Evolutionary conservation across 2,888 invertebrate genomes (phyloP).

Genomic region (Callinectes sapidus): DNA sequence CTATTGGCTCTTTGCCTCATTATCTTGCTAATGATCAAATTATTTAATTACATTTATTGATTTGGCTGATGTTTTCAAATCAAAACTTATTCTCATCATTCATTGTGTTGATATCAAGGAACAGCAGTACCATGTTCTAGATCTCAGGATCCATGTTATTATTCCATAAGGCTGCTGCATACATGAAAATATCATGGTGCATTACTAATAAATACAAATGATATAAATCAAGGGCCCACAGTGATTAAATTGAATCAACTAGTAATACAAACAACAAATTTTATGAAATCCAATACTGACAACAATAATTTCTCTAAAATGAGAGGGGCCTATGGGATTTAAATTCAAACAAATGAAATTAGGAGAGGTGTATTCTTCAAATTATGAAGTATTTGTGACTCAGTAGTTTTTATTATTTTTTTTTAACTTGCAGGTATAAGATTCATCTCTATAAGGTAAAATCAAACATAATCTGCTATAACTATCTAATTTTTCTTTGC

Average conservation of each 20-base stretch:
- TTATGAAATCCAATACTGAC: not conserved
- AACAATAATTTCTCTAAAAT: too few species aligned
- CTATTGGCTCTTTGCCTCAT: not conserved
- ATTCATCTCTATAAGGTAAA: not conserved
- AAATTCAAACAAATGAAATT: not conserved
- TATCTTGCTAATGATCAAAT: not conserved
- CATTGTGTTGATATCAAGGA: not conserved
- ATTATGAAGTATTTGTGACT: not conserved
- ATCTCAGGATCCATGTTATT: not conserved
- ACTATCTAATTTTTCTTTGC: not conserved
- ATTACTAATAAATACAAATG: not conserved
- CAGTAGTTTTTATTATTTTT: not conserved
- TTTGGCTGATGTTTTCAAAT: not conserved
- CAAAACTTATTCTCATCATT: not conserved
- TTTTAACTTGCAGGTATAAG: not conserved
- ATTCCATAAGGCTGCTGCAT: not conserved
- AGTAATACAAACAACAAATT: not conserved
- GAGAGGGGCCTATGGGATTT: not conserved
- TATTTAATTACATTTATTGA: not conserved
- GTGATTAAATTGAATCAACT: not conserved
- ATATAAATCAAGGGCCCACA: constrained; percentile 10
- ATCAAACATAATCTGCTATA: not conserved
- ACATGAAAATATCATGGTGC: not conserved
- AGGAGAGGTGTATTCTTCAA: not conserved
- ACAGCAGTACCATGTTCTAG: not conserved